Conservation (phyloP, 2,797 vertebrate species). For the Diplodus puntazzo region DNA sequence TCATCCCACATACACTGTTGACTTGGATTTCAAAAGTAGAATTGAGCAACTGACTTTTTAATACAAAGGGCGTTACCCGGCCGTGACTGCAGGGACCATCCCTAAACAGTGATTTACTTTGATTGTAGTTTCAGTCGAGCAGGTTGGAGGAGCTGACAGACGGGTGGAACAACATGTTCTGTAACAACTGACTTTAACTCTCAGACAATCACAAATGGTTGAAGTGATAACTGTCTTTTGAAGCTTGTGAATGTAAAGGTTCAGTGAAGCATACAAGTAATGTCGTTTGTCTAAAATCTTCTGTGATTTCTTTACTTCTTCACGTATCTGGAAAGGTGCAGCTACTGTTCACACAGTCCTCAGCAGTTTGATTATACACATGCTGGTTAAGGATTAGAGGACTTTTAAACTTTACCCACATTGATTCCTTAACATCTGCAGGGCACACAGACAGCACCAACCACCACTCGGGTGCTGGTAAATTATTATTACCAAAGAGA, state of each 20-base stretch:
- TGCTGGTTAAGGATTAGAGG: not conserved
- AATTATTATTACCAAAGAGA: too few species aligned
- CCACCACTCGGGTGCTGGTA: too few species aligned
- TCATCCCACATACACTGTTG: not conserved
- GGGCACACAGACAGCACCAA: too few species aligned
- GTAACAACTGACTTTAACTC: constrained; percentile 9
- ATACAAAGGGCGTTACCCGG: constrained; percentile 29
- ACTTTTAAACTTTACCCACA: not conserved
- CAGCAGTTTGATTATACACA: not conserved
- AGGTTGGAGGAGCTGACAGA: constrained; percentile 13
- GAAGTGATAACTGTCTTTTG: not conserved
- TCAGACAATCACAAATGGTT: not conserved
- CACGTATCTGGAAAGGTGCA: not conserved
- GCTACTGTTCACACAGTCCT: not conserved
- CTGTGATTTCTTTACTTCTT: not conserved
- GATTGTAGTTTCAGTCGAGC: constrained; percentile 47
- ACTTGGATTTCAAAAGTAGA: not conserved
- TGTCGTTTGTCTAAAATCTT: not conserved
- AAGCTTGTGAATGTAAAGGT: not conserved
- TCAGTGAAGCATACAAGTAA: not conserved
- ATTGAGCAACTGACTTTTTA: constrained; percentile 39
- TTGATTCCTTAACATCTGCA: too few species aligned
- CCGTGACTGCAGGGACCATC: constrained; percentile 14
- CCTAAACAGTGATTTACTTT: constrained; percentile 17
- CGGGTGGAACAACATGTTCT: constrained; percentile 23